Percentiles rank a stretch among this genome's conserved stretches.
Conservation (phyloP, 2,113 vertebrate genomes). For the Pedetes capensis region DNA sequence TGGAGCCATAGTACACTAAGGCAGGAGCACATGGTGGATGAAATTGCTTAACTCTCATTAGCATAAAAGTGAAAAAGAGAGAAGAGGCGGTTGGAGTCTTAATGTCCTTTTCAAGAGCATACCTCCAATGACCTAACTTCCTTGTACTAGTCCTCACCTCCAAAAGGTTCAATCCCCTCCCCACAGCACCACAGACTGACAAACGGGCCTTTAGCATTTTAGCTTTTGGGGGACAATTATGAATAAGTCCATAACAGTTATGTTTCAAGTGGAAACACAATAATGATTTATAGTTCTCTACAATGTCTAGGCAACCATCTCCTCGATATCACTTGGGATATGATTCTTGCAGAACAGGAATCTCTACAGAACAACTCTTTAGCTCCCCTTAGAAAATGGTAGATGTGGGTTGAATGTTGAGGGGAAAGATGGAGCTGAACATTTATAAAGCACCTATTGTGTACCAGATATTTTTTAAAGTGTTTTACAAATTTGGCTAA, state of each 20-base stretch:
- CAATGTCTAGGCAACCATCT: neutral
- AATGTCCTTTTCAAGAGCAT: neutral
- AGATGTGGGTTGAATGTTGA: neutral
- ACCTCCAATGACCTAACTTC: too few species aligned
- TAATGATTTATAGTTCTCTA: neutral
- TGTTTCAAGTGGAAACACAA: neutral
- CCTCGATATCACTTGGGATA: neutral
- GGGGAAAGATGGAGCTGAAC: neutral
- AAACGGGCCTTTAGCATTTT: neutral
- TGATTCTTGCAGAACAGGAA: neutral
- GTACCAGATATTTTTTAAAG: neutral
- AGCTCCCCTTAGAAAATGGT: neutral
- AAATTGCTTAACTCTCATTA: too few species aligned
- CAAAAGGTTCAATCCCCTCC: neutral
- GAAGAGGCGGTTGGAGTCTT: neutral
- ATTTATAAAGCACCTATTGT: neutral
- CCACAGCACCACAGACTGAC: neutral
- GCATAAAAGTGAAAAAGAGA: neutral
- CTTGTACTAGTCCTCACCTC: too few species aligned
- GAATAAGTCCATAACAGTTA: too few species aligned
- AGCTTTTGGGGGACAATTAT: neutral
- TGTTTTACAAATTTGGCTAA: neutral
- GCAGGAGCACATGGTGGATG: too few species aligned
- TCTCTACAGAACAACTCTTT: neutral
- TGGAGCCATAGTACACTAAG: neutral